These are phyloP conservation scores for Endotricha flammealis DNA, from an alignment of 2,888 invertebrate genomes.

Conservation along the genomic window DNA sequence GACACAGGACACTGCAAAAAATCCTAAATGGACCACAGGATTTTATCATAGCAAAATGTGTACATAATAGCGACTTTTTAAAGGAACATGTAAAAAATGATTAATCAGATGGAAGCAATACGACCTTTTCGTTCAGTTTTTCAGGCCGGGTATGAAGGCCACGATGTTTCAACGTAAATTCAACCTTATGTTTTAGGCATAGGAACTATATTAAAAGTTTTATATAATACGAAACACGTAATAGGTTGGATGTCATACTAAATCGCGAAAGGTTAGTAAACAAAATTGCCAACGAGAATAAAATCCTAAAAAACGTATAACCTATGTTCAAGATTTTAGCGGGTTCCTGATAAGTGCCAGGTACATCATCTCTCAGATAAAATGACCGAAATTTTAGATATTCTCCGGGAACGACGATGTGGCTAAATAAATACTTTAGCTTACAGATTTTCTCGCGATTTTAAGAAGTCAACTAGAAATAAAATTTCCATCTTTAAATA, in stretches of 20 bases:
- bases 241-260: constrained; percentile 5
- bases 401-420: no score
- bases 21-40: neutral
- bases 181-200: constrained; percentile 6
- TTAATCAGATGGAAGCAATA: constrained; percentile 17
- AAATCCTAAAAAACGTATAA: no score
- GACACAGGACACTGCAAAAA: no score
- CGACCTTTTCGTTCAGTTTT: constrained; percentile 19
- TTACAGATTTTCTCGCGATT: no score
- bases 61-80: neutral
- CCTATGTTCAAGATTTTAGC: no score
- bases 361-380: no score
- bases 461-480: no score
- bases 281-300: no score
- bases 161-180: neutral
- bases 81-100: constrained; percentile 12
- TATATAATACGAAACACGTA: constrained; percentile 3
- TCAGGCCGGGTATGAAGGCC: constrained; percentile 14
- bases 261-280: neutral
- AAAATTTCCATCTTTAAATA: no score
- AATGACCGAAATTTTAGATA: no score
- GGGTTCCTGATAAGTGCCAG: no score
- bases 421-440: no score
- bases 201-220: constrained; percentile 1
- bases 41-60: constrained; percentile 1